These are phyloP conservation scores for Dusona sp. DNA, from an alignment of 2,888 invertebrate genomes.

Conservation along the genomic window DNA sequence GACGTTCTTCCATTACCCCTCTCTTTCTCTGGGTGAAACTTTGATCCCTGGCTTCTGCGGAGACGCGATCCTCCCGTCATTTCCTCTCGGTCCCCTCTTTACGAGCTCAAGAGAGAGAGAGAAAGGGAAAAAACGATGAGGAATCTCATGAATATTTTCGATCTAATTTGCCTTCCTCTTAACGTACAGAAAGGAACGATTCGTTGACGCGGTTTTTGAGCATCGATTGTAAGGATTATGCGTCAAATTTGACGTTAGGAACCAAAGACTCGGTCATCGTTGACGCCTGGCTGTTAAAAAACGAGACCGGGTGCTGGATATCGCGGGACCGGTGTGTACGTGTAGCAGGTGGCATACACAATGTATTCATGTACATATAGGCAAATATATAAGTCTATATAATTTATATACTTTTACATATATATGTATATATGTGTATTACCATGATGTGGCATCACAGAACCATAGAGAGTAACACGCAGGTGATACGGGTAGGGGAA, in stretches of 20 bases:
- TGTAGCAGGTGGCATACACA: conserved; percentile 76
- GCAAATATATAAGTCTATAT: background rate
- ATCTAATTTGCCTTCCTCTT: background rate
- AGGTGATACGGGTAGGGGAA: conserved; percentile 70
- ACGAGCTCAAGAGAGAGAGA: background rate
- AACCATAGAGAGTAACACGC: conserved; percentile 66
- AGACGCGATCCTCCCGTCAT: conserved; percentile 48
- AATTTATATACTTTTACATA: background rate
- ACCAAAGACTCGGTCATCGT: conserved; percentile 25
- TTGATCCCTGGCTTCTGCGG: conserved; percentile 48
- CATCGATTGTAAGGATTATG: conserved; percentile 4
- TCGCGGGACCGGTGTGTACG: conserved; percentile 59
- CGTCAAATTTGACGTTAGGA: conserved; percentile 35
- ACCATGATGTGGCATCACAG: conserved; percentile 53
- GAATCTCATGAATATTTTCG: conserved; percentile 45
- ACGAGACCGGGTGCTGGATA: conserved; percentile 52
- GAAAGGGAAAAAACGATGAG: background rate
- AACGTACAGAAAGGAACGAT: background rate
- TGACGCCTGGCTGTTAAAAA: conserved; percentile 29
- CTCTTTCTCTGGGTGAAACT: conserved; percentile 46
- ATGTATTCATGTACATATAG: conserved; percentile 39
- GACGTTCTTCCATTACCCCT: conserved; percentile 47
- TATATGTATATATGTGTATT: conserved; percentile 38
- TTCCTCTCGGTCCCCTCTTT: conserved; percentile 36
- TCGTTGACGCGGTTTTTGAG: conserved; percentile 29